Evolutionary conservation across 1,140 invertebrate genomes (phyloP).

Genomic region (Chironomus tepperi): DNA sequence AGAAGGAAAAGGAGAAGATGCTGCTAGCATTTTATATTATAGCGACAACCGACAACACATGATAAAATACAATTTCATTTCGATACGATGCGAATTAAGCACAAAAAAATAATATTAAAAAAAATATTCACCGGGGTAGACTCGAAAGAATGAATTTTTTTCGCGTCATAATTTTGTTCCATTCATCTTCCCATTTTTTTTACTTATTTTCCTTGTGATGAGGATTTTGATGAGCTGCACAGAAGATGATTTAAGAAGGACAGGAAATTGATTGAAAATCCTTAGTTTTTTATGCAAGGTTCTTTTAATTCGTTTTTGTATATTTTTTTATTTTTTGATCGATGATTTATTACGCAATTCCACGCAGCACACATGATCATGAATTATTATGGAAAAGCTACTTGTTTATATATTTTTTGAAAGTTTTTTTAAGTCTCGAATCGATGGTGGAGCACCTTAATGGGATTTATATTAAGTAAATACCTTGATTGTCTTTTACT

Average conservation of each 20-base stretch:
- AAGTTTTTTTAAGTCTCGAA: too few species aligned
- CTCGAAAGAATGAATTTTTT: neutral
- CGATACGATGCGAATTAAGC: neutral
- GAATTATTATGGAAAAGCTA: too few species aligned
- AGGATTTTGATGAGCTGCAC: too few species aligned
- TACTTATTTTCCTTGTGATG: too few species aligned
- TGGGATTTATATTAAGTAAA: too few species aligned
- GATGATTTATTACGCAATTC: neutral
- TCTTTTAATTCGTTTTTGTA: too few species aligned
- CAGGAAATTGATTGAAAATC: neutral
- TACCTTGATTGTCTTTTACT: too few species aligned
- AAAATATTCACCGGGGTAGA: neutral
- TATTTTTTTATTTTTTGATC: too few species aligned
- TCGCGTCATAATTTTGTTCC: neutral
- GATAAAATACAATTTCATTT: constrained; percentile 21
- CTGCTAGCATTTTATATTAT: constrained; percentile 18
- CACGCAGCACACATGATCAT: neutral
- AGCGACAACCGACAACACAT: constrained; percentile 22
- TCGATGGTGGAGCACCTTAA: too few species aligned
- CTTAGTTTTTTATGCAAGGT: too few species aligned
- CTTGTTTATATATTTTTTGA: too few species aligned
- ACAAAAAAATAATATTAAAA: neutral
- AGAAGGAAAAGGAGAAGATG: constrained; percentile 2
- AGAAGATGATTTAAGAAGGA: neutral
- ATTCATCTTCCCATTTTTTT: too few species aligned